Conservation (phyloP, 2,113 vertebrate species). For the Sander vitreus region DNA sequence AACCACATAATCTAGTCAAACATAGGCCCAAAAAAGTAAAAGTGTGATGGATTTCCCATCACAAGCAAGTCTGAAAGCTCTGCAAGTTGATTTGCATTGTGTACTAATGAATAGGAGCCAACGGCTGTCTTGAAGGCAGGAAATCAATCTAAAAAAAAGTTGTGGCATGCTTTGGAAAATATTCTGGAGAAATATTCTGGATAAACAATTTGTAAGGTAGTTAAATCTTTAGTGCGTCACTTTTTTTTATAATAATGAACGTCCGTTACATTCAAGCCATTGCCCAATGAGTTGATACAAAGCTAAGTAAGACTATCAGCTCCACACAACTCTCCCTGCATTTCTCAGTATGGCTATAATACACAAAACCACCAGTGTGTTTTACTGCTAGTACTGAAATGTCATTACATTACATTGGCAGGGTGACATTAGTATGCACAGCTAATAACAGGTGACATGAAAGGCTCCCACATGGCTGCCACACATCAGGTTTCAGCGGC, state of each 20-base stretch:
- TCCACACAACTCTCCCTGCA: too few species aligned
- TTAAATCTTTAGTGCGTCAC: too few species aligned
- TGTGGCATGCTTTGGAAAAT: conserved; percentile 19
- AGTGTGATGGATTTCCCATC: conserved; percentile 40
- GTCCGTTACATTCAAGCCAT: too few species aligned
- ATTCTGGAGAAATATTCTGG: background rate
- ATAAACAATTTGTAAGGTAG: background rate
- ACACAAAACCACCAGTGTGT: conserved; percentile 6
- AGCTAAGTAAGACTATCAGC: too few species aligned
- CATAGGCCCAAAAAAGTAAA: background rate
- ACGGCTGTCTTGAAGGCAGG: conserved; percentile 6
- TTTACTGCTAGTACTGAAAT: background rate
- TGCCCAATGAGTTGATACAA: too few species aligned
- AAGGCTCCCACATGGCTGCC: conserved; percentile 29
- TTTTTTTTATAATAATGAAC: too few species aligned
- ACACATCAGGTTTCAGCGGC: conserved; percentile 39
- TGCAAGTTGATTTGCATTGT: conserved; percentile 35
- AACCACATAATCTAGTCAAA: too few species aligned
- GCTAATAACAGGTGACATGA: conserved; percentile 67
- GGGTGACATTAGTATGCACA: conserved; percentile 34
- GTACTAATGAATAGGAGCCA: conserved; percentile 34
- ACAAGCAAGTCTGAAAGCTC: conserved; percentile 18
- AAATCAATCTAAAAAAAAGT: conserved; percentile 34
- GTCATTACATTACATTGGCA: conserved; percentile 32
- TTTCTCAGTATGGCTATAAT: background rate